Percentiles rank a stretch among this genome's conserved stretches.
Evolutionary conservation across 2,797 vertebrate species (phyloP).

Genomic region (Enteromius fasciolatus): DNA sequence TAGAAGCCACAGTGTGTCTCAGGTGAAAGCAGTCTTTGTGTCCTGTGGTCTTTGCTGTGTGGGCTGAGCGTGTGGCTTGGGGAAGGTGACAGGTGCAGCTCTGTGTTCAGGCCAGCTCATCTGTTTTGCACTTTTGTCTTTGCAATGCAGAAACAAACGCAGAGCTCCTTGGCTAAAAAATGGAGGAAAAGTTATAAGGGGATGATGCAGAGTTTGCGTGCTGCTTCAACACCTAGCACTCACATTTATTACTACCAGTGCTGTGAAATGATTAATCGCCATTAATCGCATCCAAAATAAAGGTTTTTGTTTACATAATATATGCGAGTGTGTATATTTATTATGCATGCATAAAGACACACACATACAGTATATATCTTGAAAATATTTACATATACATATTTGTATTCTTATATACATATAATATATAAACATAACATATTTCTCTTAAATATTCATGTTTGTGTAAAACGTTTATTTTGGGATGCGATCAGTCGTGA

Average conservation of each 20-base stretch:
- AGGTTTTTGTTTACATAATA: no score
- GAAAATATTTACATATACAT: no score
- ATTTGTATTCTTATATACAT: no score
- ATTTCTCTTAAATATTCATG: no score
- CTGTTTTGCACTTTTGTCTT: conserved; percentile 45
- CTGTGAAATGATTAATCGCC: no score
- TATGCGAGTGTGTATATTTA: no score
- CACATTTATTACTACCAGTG: background rate
- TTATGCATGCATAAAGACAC: no score
- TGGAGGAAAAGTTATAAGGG: background rate
- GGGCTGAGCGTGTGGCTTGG: conserved; percentile 25
- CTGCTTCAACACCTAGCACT: background rate
- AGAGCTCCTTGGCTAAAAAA: background rate
- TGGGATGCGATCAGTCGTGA: no score
- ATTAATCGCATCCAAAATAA: no score
- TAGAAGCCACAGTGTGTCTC: conserved; percentile 40
- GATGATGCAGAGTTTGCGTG: background rate
- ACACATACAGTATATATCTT: no score
- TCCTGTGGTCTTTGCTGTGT: conserved; percentile 46
- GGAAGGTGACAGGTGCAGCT: conserved; percentile 51
- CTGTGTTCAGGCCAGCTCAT: conserved; percentile 27
- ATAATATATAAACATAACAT: no score
- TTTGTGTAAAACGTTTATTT: no score
- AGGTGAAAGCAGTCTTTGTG: conserved; percentile 51
- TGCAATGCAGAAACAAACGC: conserved; percentile 19